Conservation (phyloP, 2,113 vertebrate species). For the Mugil cephalus region DNA sequence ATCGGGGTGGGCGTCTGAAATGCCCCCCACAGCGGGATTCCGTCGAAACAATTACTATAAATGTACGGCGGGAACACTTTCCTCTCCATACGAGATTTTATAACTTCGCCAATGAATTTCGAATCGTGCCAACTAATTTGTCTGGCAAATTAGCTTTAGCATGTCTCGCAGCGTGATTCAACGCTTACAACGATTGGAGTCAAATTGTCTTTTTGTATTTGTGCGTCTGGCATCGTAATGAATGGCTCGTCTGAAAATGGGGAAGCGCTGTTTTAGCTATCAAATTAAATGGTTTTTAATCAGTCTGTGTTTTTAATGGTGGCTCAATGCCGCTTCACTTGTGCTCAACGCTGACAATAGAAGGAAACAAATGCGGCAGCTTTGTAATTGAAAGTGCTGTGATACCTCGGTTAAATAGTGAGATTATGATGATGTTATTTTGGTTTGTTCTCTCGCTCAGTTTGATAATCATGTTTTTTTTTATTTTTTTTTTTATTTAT, state of each 20-base stretch:
- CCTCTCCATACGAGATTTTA: slow-evolving; percentile 80
- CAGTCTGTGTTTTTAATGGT: slow-evolving; percentile 81
- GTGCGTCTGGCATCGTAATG: slow-evolving; percentile 76
- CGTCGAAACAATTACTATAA: slow-evolving; percentile 80
- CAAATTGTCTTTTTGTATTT: slow-evolving; percentile 82
- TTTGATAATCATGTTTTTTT: slow-evolving; percentile 66
- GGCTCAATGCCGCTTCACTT: slow-evolving; percentile 71
- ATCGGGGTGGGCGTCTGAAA: slow-evolving; percentile 74
- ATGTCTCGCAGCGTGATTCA: slow-evolving; percentile 82
- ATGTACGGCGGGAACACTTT: slow-evolving; percentile 75
- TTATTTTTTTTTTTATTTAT: slow-evolving; percentile 50
- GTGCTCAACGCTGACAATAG: slow-evolving; percentile 78
- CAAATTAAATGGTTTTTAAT: slow-evolving; percentile 85
- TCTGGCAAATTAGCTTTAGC: slow-evolving; percentile 84
- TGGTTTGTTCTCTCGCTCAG: slow-evolving; percentile 59
- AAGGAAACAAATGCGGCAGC: slow-evolving; percentile 68
- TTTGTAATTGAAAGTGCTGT: slow-evolving; percentile 78
- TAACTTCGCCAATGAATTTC: slow-evolving; percentile 80
- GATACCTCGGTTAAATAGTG: slow-evolving; percentile 77
- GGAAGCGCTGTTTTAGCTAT: slow-evolving; percentile 77
- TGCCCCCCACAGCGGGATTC: slow-evolving; percentile 74
- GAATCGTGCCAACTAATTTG: slow-evolving; percentile 81
- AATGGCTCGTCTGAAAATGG: slow-evolving; percentile 77
- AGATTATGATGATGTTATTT: slow-evolving; percentile 74
- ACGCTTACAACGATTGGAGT: slow-evolving; percentile 79